Evolutionary conservation across 1,140 invertebrate species (phyloP), one percentile per base, ranked within the genome.

Genomic region (Drosophila parvula): DNA sequence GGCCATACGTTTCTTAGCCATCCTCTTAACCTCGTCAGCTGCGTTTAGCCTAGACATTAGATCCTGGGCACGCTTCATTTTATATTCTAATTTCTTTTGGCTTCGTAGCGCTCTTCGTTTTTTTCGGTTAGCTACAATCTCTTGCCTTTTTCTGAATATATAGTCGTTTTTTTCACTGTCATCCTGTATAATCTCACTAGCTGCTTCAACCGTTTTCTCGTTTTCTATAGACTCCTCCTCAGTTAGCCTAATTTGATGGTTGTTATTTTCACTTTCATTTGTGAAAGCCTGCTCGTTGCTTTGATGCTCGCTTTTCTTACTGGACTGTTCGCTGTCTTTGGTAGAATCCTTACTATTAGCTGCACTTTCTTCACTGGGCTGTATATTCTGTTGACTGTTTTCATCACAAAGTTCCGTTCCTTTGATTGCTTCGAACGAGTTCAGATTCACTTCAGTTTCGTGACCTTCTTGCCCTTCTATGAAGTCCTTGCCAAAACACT

Each of bases 401-500:
- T 8, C 28, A 5, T 56, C 16, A 32, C 4, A 6, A 14, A 5
- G 5, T 22, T 18, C 14, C 18, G 14, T 43, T 56, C 6, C 16
- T 16, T 60, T 8, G 16, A 4, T 5, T 5, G 32, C 14, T n/a
- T 58, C 5, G 3, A 11, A 7, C 12, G 34, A 14, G 8, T 8
- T 36, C 0, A 11, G n/a, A 22, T 18, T 32, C 7, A 16, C 4
- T 53, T 58, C 22, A 50, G 16, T 12, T 10, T 18, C 16, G 10
- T 22, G n/a, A 2, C 10, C 12, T 3, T 40, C 44, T 16, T 62
- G 45, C 14, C 44, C 41, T 1, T 18, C 41, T 50, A 50, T 43
- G 43, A 84, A 59, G 7, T 89, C 51, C 18, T 81, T 67, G 44
- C 90, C 84, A 9, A 91, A 84, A n/a, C 84, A 88, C 36, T 91